Evolutionary conservation across 2,113 vertebrate species (phyloP).

Genomic region (Dolichallabes microphthalmus): DNA sequence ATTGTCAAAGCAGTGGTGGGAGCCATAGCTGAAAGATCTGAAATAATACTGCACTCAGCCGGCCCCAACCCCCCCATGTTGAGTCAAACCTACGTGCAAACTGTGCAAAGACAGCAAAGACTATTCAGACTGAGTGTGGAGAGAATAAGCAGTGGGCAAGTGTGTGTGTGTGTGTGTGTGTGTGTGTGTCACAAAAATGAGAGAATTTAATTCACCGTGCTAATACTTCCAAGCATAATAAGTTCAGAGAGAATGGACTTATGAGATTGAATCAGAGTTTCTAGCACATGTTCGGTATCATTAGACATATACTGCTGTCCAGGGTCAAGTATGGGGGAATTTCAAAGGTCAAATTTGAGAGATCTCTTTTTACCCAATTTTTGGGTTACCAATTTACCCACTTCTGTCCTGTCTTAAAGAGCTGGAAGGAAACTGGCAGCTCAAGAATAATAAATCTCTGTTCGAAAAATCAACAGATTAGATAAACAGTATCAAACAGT

Average conservation of each 20-base stretch:
- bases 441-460: not conserved
- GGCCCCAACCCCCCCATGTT: conserved; percentile 10
- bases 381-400: too few species aligned
- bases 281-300: not conserved
- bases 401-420: not conserved
- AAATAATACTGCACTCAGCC: conserved; percentile 14
- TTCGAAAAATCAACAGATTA: not conserved
- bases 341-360: too few species aligned
- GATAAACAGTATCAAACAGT: not conserved
- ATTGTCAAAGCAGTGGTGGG: conserved; percentile 4
- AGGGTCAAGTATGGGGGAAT: not conserved
- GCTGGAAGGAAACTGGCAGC: not conserved
- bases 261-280: not conserved
- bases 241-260: not conserved
- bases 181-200: not conserved
- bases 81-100: conserved; percentile 17
- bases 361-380: not conserved
- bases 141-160: not conserved
- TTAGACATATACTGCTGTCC: not conserved
- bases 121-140: not conserved
- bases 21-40: conserved; percentile 23
- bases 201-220: not conserved
- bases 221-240: not conserved
- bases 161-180: conserved; percentile 3
- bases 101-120: conserved; percentile 15